A percentile compares a stretch with the other conserved stretches of the same genome.
Evolutionary conservation across 2,113 vertebrate genomes (phyloP).

Genomic region (Prunella fulvescens): DNA sequence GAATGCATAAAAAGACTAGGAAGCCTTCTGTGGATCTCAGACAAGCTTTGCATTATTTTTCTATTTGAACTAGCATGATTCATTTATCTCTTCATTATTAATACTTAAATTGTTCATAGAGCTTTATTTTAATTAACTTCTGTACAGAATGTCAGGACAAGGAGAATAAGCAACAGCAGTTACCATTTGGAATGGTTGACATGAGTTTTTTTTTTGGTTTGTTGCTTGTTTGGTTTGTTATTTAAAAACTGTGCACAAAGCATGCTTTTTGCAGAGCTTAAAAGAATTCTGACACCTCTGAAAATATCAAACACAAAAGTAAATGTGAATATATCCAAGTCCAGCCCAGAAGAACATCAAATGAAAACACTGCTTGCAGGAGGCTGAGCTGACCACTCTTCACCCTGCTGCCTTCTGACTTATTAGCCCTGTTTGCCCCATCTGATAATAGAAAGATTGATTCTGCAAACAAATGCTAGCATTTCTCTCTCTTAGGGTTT

Average conservation of each 20-base stretch:
- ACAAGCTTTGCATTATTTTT: neutral
- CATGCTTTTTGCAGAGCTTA: neutral
- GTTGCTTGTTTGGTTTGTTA: neutral
- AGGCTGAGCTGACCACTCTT: neutral
- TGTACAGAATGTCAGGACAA: neutral
- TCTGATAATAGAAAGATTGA: neutral
- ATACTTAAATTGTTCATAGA: neutral
- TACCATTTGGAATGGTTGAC: neutral
- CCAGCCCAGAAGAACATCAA: neutral
- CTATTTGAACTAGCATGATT: neutral
- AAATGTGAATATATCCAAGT: neutral
- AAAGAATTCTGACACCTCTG: neutral
- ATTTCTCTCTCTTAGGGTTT: neutral
- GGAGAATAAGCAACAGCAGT: neutral
- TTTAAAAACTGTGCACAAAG: neutral
- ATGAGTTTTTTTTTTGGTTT: accelerated
- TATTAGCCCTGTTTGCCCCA: neutral
- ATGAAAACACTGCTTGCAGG: neutral
- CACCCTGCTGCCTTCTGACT: neutral
- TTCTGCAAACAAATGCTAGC: neutral
- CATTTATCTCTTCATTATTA: neutral
- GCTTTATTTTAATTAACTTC: neutral
- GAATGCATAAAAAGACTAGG: neutral
- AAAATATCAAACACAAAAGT: neutral
- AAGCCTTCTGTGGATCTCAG: neutral